phyloP scores from a whole-genome alignment of 35 echinoderm and acorn worm genomes.

The Ophioderma brevispina region DNA sequence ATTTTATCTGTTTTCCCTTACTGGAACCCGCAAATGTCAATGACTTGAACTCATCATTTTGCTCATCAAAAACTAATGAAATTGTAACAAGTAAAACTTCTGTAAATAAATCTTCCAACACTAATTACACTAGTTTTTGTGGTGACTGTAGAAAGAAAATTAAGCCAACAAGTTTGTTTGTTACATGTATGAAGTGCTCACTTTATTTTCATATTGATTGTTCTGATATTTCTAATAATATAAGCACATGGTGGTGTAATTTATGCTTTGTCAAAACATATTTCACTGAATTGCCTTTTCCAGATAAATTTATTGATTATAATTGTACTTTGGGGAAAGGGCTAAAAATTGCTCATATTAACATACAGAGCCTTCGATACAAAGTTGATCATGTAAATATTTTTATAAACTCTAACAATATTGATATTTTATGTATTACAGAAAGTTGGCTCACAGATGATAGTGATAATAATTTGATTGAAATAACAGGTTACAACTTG shows the following conservation, averaged over 20 bases:
- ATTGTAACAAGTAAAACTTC: too few species aligned
- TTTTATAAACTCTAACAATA: background rate
- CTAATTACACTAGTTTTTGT: too few species aligned
- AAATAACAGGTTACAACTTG: background rate
- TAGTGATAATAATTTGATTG: background rate
- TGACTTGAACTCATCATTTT: too few species aligned
- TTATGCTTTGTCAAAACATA: background rate
- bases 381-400: background rate
- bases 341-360: background rate
- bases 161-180: too few species aligned
- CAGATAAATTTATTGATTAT: background rate
- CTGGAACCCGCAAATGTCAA: too few species aligned
- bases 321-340: background rate
- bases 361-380: background rate
- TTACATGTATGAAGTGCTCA: too few species aligned
- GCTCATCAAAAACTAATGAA: too few species aligned
- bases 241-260: background rate
- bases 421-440: slow-evolving; percentile 3
- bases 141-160: too few species aligned
- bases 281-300: background rate
- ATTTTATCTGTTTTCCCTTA: too few species aligned
- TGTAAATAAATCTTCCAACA: too few species aligned
- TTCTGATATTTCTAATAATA: background rate
- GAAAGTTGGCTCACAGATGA: background rate
- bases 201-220: background rate